Conservation (phyloP, 2,888 invertebrate genomes). For the Drosophila affinis region DNA sequence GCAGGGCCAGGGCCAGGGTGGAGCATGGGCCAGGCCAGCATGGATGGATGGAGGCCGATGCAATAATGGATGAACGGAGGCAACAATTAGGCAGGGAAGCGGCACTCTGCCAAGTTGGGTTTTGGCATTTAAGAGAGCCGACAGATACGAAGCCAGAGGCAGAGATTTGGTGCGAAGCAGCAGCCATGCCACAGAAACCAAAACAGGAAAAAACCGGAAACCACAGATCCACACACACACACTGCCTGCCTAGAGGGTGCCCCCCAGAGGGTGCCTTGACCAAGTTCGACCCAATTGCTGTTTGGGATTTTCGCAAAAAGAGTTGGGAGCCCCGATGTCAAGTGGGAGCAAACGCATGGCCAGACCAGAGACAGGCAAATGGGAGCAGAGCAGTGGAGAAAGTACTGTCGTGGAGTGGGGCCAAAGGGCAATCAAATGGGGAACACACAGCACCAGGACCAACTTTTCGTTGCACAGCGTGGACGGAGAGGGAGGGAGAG, state of each 20-base stretch:
- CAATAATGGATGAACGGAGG: neutral
- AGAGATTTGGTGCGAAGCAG: no score
- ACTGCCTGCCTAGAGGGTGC: neutral
- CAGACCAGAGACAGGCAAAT: neutral
- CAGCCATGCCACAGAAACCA: neutral
- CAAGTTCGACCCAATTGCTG: slow-evolving; percentile 64
- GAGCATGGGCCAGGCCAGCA: neutral
- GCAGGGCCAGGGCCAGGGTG: slow-evolving; percentile 14
- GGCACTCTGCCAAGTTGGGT: no score
- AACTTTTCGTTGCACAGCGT: neutral
- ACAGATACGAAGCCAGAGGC: neutral
- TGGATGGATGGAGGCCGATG: neutral
- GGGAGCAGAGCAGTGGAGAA: neutral
- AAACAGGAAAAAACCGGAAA: neutral
- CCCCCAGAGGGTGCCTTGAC: slow-evolving; percentile 36
- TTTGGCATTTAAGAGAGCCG: neutral
- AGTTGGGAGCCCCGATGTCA: slow-evolving; percentile 36
- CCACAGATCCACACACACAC: slow-evolving; percentile 4
- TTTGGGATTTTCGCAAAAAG: slow-evolving; percentile 39
- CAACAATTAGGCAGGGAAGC: neutral
- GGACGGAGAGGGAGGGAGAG: neutral
- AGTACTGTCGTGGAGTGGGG: neutral
- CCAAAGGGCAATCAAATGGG: slow-evolving; percentile 5
- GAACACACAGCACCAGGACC: slow-evolving; percentile 1
- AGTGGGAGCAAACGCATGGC: slow-evolving; percentile 7